Base-by-base conservation (phyloP, 2,888 invertebrate genomes). In the Pristionchus mayeri region DNA sequence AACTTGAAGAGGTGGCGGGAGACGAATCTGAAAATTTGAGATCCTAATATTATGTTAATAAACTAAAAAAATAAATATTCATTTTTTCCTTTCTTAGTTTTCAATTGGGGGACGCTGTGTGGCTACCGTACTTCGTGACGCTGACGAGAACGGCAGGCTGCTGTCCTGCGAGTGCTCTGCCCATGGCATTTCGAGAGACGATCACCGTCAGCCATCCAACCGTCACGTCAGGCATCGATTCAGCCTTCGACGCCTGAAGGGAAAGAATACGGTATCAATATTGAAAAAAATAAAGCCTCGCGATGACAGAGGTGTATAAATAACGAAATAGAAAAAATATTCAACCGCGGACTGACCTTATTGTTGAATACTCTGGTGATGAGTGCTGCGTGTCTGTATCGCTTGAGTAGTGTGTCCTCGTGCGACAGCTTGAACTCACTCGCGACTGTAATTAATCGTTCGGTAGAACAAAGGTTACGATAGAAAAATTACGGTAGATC, bases 1-100 rank as follows among this genome's bases (percentile, higher is more conserved):
- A 87, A 78, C 57, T 86, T 86, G 91, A 90, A 90, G 87, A 90
- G 93, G 93, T 93, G 93, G 91, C 86, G 91, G 90, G 84, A 83
- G 52, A 97, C 94, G 93, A 97, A 98, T 86, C 95, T 95, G 13
- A 97, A 71, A 71, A 30, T 63, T 30, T 30, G 4, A 34, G 9
- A 7, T 57, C 6, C 3, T 27, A 24, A 21, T 93, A 85, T 76
- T 9, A 13, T 24, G 57, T 24, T 57, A n/a, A 21, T 57, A 21
- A n/a, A 57, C 6, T 24, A 4, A 21, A n/a, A n/a, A n/a, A n/a
- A n/a, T n/a, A n/a, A n/a, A n/a, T n/a, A n/a, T n/a, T n/a, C n/a
- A n/a, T n/a, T n/a, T n/a, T n/a, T n/a, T n/a, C n/a, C n/a, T n/a
- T n/a, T n/a, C n/a, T n/a, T n/a, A n/a, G n/a, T n/a, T n/a, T n/a